Evolutionary conservation across 2,797 vertebrate species (phyloP).

Genomic region (Ptychadena robeensis): DNA sequence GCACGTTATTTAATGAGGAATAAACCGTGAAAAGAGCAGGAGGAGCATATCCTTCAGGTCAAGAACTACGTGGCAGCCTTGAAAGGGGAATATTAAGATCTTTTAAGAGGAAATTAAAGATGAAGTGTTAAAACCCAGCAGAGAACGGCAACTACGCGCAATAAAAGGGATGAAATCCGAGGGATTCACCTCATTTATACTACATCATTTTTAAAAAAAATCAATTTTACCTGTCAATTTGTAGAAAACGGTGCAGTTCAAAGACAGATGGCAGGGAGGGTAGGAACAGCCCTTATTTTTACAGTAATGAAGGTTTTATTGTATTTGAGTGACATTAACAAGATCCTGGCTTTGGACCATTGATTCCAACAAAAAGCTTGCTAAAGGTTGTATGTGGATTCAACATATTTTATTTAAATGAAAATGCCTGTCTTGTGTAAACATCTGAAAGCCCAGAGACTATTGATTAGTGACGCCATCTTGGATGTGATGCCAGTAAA

Average conservation of each 20-base stretch:
- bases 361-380: too few species aligned
- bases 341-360: too few species aligned
- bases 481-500: too few species aligned
- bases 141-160: not conserved
- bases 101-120: conserved; percentile 45
- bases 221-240: not conserved
- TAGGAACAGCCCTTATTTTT: not conserved
- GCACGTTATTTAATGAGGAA: conserved; percentile 62
- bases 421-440: too few species aligned
- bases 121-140: conserved; percentile 15
- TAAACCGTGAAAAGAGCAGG: conserved; percentile 59
- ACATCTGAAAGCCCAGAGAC: too few species aligned
- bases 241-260: not conserved
- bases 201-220: not conserved
- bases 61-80: conserved; percentile 44
- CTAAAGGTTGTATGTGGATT: too few species aligned
- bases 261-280: not conserved
- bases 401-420: too few species aligned
- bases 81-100: conserved; percentile 41
- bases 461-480: too few species aligned
- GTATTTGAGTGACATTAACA: not conserved
- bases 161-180: not conserved
- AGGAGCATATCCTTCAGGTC: conserved; percentile 55
- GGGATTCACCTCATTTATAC: not conserved
- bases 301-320: not conserved